phyloP scores from a whole-genome alignment of 2,113 vertebrate species.

The Bos indicus region DNA sequence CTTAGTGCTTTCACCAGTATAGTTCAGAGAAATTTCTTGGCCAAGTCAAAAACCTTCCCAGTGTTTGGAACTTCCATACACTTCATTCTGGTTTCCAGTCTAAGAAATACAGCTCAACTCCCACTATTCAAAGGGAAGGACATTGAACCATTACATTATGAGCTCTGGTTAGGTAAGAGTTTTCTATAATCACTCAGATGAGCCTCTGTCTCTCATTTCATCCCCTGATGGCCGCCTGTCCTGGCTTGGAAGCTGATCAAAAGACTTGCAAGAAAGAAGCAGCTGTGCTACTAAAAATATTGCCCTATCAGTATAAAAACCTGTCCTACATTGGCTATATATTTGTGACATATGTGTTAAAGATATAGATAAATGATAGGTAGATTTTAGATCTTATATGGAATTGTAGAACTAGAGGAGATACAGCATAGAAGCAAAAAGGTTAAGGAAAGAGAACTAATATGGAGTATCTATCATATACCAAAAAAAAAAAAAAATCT shows the following conservation, averaged over 20 bases:
- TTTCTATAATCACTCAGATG: not conserved
- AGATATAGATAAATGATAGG: not conserved
- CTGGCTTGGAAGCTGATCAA: not conserved
- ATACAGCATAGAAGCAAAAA: not conserved
- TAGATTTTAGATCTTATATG: not conserved
- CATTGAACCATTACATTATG: not conserved
- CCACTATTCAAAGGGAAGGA: not conserved
- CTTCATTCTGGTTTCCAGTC: not conserved
- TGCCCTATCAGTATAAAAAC: not conserved
- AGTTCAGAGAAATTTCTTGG: not conserved
- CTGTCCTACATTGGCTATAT: not conserved
- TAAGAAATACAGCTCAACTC: not conserved
- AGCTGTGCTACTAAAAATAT: not conserved
- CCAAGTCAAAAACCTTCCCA: not conserved
- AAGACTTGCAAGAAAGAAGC: not conserved
- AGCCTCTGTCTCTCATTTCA: not conserved
- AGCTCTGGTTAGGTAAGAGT: not conserved
- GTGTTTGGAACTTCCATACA: not conserved
- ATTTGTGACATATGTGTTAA: not conserved
- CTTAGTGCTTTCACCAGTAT: not conserved
- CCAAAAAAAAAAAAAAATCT: not conserved
- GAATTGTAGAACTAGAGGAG: not conserved
- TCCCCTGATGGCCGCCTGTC: not conserved
- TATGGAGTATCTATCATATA: not conserved
- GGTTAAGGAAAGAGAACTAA: not conserved